Base-by-base conservation (phyloP, 1,140 invertebrate species). In the Zaprionus capensis region DNA sequence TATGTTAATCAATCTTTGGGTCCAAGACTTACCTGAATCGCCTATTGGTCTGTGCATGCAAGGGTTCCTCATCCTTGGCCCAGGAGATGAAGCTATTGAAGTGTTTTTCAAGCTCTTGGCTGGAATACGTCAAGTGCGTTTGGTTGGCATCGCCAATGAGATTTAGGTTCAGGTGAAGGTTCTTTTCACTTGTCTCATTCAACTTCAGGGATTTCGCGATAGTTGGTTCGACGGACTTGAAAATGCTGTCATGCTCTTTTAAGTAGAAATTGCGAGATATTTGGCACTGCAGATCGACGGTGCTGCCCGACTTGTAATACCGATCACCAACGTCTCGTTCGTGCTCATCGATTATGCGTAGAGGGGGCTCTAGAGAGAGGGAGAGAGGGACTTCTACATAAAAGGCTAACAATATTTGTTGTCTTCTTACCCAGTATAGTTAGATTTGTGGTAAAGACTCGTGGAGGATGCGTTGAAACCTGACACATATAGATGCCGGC, bases 401-500 rank as follows among this genome's bases (percentile, higher is more conserved):
- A 34, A 34, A 34, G 31, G 15, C 2, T n/a, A 20, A 22, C 31
- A n/a, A 17, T 20, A 2, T 58, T 15, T 28, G 28, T 57, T 28
- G 7, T 20, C 26, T 6, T n/a, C 93, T 92, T 93, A 95, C 95
- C 94, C 87, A 95, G 91, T 78, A 95, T 94, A 71, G 94, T 95
- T 36, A 95, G 92, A 82, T 95, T 95, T 38, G 95, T 94, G 74
- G 94, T 94, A 84, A 95, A 94, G 12, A 95, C 94, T 82, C 95
- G 93, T 63, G 96, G 96, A n/a, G 96, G 96, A 93, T 97, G 96
- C 38, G 96, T 97, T 9, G 96, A 96, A 80, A 97, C 96, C 95
- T 97, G 97, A 93, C 97, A 97, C 94, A 97, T 96, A 71, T 97
- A 97, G 12, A 96, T 93, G 15, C 96, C 96, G 26, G 95, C 96